phyloP scores from a whole-genome alignment of 2,113 vertebrate species.

The Pipra filicauda region DNA sequence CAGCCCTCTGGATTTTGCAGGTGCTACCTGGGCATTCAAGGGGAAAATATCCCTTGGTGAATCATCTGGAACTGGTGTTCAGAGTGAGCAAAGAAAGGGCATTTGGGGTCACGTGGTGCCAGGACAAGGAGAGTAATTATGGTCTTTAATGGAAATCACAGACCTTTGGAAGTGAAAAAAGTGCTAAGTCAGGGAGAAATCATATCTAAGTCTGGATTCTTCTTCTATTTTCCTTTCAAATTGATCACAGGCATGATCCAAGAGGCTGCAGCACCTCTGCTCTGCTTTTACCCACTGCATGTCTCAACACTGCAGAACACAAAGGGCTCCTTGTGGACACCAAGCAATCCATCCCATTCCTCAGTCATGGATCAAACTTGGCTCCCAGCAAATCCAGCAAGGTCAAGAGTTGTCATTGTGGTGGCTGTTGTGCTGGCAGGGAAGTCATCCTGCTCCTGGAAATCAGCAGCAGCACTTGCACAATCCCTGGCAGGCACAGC shows the following conservation, averaged over 20 bases:
- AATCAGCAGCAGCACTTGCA: neutral
- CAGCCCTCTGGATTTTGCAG: neutral
- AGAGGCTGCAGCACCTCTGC: neutral
- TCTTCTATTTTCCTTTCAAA: neutral
- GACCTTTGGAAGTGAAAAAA: neutral
- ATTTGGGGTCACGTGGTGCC: neutral
- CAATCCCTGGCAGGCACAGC: neutral
- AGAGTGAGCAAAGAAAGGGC: neutral
- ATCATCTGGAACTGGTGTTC: neutral
- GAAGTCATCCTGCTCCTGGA: neutral
- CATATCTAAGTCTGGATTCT: neutral
- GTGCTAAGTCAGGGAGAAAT: neutral
- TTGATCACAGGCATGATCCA: neutral
- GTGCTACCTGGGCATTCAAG: neutral
- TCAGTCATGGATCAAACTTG: neutral
- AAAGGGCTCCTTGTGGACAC: neutral
- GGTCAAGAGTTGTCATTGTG: neutral
- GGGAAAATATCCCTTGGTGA: neutral
- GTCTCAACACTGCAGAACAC: accelerated
- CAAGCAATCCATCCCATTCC: neutral
- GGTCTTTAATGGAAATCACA: neutral
- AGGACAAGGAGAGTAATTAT: neutral
- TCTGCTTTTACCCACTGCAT: accelerated
- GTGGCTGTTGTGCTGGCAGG: neutral
- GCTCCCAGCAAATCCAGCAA: neutral